phyloP scores from a whole-genome alignment of 2,113 vertebrate species.

The Romanogobio albipinnatus region DNA sequence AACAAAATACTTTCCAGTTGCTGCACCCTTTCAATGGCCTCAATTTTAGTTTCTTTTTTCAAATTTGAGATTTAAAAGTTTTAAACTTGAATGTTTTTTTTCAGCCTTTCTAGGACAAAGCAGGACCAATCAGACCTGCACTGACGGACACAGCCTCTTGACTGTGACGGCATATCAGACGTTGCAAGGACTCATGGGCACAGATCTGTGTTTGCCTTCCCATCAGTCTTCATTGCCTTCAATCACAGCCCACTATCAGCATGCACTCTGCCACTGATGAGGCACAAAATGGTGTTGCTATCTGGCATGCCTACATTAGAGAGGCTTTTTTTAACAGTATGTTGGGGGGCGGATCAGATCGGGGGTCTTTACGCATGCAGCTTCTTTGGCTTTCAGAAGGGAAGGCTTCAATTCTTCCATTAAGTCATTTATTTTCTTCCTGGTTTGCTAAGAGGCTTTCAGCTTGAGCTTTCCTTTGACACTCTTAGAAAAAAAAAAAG shows the following conservation, averaged over 20 bases:
- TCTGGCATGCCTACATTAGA: slow-evolving; percentile 65
- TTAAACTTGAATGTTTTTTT: slow-evolving; percentile 33
- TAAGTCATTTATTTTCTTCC: slow-evolving; percentile 75
- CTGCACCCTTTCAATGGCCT: background rate
- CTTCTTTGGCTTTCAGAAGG: slow-evolving; percentile 65
- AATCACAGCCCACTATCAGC: slow-evolving; percentile 60
- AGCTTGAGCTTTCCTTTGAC: slow-evolving; percentile 69
- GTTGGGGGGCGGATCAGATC: slow-evolving; percentile 54
- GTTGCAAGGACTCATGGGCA: slow-evolving; percentile 13
- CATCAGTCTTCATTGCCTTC: slow-evolving; percentile 52
- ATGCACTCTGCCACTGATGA: slow-evolving; percentile 57
- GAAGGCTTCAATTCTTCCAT: slow-evolving; percentile 67
- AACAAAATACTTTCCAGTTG: background rate
- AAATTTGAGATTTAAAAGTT: background rate
- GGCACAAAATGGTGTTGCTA: slow-evolving; percentile 56
- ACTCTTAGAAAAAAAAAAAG: slow-evolving; percentile 54
- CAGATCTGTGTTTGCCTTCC: slow-evolving; percentile 41
- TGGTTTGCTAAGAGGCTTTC: slow-evolving; percentile 76
- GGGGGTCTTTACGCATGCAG: slow-evolving; percentile 50
- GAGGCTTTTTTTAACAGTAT: slow-evolving; percentile 57
- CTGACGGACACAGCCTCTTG: slow-evolving; percentile 17
- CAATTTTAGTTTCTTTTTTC: background rate
- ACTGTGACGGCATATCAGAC: slow-evolving; percentile 4
- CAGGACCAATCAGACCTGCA: slow-evolving; percentile 16
- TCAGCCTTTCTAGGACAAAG: slow-evolving; percentile 5